Conservation (phyloP, 2,888 invertebrate genomes). For the Stomorhina lunata region DNA sequence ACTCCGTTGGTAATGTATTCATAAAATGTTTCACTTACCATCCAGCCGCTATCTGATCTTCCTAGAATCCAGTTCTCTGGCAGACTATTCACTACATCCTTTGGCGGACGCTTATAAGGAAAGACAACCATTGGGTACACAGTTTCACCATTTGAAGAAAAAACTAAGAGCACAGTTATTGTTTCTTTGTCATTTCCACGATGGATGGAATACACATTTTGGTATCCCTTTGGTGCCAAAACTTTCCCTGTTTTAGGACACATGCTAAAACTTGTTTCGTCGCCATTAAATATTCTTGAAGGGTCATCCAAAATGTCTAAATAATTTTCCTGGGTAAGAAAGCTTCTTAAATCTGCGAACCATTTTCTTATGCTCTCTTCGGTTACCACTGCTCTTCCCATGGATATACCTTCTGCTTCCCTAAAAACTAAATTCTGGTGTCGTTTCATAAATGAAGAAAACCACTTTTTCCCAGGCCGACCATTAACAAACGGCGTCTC, state of each 20-base stretch:
- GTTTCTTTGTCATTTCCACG: conserved; percentile 46
- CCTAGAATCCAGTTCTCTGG: conserved; percentile 50
- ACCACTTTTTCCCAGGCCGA: conserved; percentile 19
- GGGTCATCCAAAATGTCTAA: conserved; percentile 25
- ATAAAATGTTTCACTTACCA: conserved; percentile 43
- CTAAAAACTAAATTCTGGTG: conserved; percentile 4
- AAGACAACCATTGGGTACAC: conserved; percentile 42
- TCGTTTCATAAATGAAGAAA: not conserved
- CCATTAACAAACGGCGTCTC: conserved; percentile 1
- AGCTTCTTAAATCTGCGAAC: not conserved
- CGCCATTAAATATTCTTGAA: conserved; percentile 40
- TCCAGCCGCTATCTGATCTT: conserved; percentile 37
- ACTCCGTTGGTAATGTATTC: conserved; percentile 6
- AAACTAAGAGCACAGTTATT: conserved; percentile 17
- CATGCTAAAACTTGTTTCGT: conserved; percentile 38
- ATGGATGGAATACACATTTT: conserved; percentile 33
- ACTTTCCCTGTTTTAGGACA: conserved; percentile 50
- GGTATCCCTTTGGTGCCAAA: conserved; percentile 45
- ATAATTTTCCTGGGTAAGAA: not conserved
- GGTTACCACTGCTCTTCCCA: conserved; percentile 34
- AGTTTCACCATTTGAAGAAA: conserved; percentile 38
- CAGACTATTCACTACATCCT: conserved; percentile 40
- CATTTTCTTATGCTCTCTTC: conserved; percentile 42
- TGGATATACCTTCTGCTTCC: not conserved
- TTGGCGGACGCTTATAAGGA: conserved; percentile 33